Conservation (phyloP, 2,113 vertebrate species). For the Pedetes capensis region DNA sequence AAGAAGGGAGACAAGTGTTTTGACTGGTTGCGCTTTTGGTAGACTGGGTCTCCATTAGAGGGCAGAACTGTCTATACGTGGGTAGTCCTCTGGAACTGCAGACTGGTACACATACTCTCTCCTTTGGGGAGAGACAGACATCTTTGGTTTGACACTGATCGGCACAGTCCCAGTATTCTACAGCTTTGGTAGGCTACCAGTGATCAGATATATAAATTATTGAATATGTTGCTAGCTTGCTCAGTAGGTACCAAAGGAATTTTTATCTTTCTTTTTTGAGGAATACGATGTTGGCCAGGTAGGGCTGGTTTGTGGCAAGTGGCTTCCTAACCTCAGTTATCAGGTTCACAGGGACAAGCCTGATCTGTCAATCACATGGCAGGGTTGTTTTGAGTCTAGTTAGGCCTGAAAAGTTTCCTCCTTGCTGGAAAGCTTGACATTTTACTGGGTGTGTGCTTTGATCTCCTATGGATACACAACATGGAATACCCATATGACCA, state of each 20-base stretch:
- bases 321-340: conserved; percentile 9
- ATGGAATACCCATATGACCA: neutral
- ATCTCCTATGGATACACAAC: neutral
- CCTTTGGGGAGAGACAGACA: conserved; percentile 67
- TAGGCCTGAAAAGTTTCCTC: neutral
- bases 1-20: conserved; percentile 11
- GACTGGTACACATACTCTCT: conserved; percentile 53
- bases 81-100: conserved; percentile 66
- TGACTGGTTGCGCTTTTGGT: conserved; percentile 30
- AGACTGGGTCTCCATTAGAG: conserved; percentile 39
- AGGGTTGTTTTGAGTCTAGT: neutral
- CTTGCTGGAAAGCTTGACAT: neutral
- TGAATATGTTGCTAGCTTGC: conserved; percentile 28
- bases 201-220: conserved; percentile 44
- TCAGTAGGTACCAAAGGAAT: conserved; percentile 54
- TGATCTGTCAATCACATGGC: neutral
- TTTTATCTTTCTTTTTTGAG: conserved; percentile 40
- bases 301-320: neutral
- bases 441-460: conserved; percentile 27
- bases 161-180: conserved; percentile 68
- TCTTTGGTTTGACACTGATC: conserved; percentile 76
- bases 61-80: conserved; percentile 49
- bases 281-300: conserved; percentile 27
- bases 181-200: conserved; percentile 77
- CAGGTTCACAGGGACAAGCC: neutral